phyloP scores from a whole-genome alignment of 2,888 invertebrate species.

The Drosophila eohydei region DNA sequence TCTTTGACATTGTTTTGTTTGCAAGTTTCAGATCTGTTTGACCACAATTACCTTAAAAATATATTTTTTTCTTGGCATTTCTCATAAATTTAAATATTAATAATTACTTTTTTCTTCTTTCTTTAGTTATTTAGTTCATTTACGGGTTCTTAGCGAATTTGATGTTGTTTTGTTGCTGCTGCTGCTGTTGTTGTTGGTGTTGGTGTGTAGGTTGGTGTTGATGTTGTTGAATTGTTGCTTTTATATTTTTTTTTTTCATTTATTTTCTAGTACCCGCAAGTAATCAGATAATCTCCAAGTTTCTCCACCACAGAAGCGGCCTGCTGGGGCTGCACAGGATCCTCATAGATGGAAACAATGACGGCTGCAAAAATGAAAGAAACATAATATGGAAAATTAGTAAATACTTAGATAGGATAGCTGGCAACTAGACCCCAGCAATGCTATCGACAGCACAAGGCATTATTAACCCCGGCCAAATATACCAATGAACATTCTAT shows the following conservation, averaged over 20 bases:
- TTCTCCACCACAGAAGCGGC: constrained; percentile 98
- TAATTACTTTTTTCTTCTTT: constrained; percentile 64
- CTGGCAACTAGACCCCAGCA: neutral
- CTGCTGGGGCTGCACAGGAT: constrained; percentile 98
- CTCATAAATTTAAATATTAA: constrained; percentile 75
- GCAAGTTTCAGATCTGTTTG: constrained; percentile 33
- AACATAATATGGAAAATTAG: neutral
- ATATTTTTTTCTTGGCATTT: constrained; percentile 63
- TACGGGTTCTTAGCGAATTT: constrained; percentile 66
- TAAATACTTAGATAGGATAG: neutral
- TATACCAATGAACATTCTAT: constrained; percentile 11
- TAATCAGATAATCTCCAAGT: constrained; percentile 98
- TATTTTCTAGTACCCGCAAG: constrained; percentile 95
- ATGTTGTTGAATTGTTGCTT: constrained; percentile 56
- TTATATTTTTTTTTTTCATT: constrained; percentile 46
- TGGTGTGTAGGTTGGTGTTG: constrained; percentile 60
- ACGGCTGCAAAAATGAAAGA: constrained; percentile 89
- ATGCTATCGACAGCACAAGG: constrained; percentile 2
- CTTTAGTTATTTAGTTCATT: constrained; percentile 68
- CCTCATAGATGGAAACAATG: constrained; percentile 97
- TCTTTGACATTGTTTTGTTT: constrained; percentile 46
- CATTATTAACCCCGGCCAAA: neutral
- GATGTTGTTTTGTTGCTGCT: constrained; percentile 47
- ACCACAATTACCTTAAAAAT: constrained; percentile 67
- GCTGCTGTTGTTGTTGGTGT: constrained; percentile 22